Evolutionary conservation across 1,140 invertebrate genomes (phyloP).

Genomic region (Drosophila micromelanica): DNA sequence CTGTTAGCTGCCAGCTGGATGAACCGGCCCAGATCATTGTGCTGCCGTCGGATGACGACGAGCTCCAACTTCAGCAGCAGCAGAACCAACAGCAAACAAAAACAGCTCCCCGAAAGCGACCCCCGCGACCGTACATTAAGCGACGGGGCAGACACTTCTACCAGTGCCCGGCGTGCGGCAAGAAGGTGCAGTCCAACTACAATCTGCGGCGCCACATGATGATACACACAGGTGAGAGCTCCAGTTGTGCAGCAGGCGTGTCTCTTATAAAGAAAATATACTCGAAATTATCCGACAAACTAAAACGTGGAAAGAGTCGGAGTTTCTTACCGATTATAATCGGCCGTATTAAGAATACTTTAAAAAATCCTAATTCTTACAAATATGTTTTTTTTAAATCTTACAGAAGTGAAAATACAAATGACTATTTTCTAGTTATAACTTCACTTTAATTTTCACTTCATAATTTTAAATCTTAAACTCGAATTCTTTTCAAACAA

Average conservation of each 20-base stretch:
- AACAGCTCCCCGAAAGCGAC: conserved; percentile 27
- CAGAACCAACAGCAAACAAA: neutral
- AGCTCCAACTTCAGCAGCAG: conserved; percentile 21
- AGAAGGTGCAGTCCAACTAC: conserved; percentile 82
- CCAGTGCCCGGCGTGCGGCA: conserved; percentile 75
- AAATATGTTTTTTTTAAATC: no score
- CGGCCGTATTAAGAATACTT: no score
- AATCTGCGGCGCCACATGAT: conserved; percentile 82
- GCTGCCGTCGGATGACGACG: conserved; percentile 49
- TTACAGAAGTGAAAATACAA: no score
- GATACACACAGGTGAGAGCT: conserved; percentile 77
- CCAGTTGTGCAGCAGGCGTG: conserved; percentile 6
- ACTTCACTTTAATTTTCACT: no score
- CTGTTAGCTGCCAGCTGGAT: conserved; percentile 58
- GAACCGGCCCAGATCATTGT: conserved; percentile 26
- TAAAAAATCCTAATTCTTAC: no score
- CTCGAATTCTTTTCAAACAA: no score
- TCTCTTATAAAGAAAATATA: neutral
- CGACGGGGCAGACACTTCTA: conserved; percentile 64
- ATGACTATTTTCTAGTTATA: no score
- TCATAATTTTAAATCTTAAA: no score
- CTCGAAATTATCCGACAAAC: no score
- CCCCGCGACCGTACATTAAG: conserved; percentile 49
- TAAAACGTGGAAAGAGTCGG: no score
- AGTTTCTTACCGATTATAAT: no score